These are phyloP conservation scores for Tethea ocularis DNA, from an alignment of 2,888 invertebrate species.

Conservation along the genomic window DNA sequence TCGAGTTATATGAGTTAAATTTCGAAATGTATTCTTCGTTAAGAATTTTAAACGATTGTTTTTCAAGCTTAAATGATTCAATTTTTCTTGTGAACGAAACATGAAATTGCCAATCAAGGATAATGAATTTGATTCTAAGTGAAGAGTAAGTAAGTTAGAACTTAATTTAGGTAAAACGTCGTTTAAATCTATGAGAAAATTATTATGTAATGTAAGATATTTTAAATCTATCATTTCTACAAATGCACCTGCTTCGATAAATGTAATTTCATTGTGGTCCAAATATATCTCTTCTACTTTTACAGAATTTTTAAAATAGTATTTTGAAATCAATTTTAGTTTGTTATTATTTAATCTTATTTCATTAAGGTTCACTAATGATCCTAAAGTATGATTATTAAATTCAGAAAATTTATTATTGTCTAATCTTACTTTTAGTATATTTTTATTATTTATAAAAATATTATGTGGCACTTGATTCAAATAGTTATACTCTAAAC, in stretches of 20 bases:
- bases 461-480: constrained; percentile 90
- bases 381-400: constrained; percentile 90
- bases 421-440: constrained; percentile 92
- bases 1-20: constrained; percentile 88
- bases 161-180: constrained; percentile 90
- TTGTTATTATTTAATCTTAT: constrained; percentile 93
- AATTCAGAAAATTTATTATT: constrained; percentile 92
- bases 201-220: constrained; percentile 93
- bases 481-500: constrained; percentile 93
- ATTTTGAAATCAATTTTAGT: constrained; percentile 88
- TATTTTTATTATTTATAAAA: constrained; percentile 89
- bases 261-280: constrained; percentile 92
- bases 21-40: constrained; percentile 88
- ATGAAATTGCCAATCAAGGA: constrained; percentile 89
- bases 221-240: constrained; percentile 88
- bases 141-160: constrained; percentile 89
- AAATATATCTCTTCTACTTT: constrained; percentile 91
- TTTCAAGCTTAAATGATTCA: constrained; percentile 92
- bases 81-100: constrained; percentile 89
- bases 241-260: constrained; percentile 92
- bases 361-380: constrained; percentile 88
- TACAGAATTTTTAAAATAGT: constrained; percentile 90
- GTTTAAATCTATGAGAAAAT: constrained; percentile 89
- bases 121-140: constrained; percentile 90
- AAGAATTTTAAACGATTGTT: constrained; percentile 90